Base-by-base conservation (phyloP, 2,113 vertebrate genomes). In the Eretmochelys imbricata region DNA sequence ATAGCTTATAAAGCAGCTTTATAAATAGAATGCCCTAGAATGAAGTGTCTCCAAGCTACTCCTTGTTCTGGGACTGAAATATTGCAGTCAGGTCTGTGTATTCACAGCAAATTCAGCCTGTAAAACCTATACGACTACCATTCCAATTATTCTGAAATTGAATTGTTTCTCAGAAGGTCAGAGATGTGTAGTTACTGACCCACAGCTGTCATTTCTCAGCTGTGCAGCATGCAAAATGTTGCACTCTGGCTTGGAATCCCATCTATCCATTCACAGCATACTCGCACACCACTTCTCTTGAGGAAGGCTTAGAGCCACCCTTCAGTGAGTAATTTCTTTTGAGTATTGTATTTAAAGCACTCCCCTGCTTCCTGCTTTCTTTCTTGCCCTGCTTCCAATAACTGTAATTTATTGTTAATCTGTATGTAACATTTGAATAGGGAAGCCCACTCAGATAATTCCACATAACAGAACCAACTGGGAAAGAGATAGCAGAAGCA, bases 171-270 rank as follows among this genome's bases (percentile, higher is more conserved):
- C 29, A 11, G 3, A 55, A 92, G 50, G 19, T 81, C 5, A 2
- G 13, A 57, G 59, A 0, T 0, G 3, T 85, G 2, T 7, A 25
- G 20, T 27, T 83, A 3, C 1, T 11, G 65, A 72, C n/a, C 65
- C 65, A 72, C 65, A 72, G 65, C n/a, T 72, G n/a, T 79, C 84
- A 38, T 72, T 72, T 72, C n/a, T 49, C 3, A 87, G 76, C 79
- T 50, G 4, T 29, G 6, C 4, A 19, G 14, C 22, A 24, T 46
- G 3, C 17, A 20, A 8, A 42, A 82, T 54, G 0, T 0, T 80
- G 22, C 82, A 31, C 81, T 69, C 50, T 91, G 85, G 25, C 38
- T 88, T 80, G n/a, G 38, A 0, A 84, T 79, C 42, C 85, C 62
- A 48, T 88, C 29, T 17, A 49, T 31, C 4, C 80, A 1, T 48